Conservation (phyloP, 30 jellyfish, hydroid and myxozoan species). For the Aurelia coerulea region DNA sequence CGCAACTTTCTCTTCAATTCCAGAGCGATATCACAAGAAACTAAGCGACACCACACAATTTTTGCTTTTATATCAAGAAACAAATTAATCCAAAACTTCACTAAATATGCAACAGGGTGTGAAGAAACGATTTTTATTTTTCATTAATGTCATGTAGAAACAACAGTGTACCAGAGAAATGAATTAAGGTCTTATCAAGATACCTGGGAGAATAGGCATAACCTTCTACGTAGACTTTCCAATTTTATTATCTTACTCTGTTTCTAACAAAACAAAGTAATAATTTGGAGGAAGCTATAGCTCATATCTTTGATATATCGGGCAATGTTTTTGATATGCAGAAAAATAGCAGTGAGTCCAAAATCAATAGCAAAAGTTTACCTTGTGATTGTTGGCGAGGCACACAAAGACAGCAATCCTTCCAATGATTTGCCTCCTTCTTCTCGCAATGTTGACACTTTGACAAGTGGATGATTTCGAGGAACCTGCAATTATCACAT, state of each 20-base stretch:
- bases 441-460: slow-evolving; percentile 72
- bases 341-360: neutral
- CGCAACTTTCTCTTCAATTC: too few species aligned
- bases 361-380: neutral
- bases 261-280: too few species aligned
- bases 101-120: too few species aligned
- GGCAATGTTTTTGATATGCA: neutral
- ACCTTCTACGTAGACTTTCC: too few species aligned
- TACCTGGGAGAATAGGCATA: too few species aligned
- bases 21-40: too few species aligned
- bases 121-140: too few species aligned
- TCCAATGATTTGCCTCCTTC: slow-evolving; percentile 94
- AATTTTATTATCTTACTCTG: too few species aligned
- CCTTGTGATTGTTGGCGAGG: slow-evolving; percentile 92
- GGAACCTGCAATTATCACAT: slow-evolving; percentile 76
- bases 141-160: too few species aligned
- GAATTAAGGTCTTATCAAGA: too few species aligned
- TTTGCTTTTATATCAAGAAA: neutral
- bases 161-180: too few species aligned
- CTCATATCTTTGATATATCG: neutral
- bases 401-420: slow-evolving; percentile 89
- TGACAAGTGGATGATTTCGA: slow-evolving; percentile 91
- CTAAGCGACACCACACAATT: too few species aligned
- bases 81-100: neutral
- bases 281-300: neutral